A percentile compares a stretch with the other conserved stretches of the same genome.
These are phyloP conservation scores for Tridacna gigas DNA, from an alignment of 2,888 invertebrate species.

Conservation along the genomic window DNA sequence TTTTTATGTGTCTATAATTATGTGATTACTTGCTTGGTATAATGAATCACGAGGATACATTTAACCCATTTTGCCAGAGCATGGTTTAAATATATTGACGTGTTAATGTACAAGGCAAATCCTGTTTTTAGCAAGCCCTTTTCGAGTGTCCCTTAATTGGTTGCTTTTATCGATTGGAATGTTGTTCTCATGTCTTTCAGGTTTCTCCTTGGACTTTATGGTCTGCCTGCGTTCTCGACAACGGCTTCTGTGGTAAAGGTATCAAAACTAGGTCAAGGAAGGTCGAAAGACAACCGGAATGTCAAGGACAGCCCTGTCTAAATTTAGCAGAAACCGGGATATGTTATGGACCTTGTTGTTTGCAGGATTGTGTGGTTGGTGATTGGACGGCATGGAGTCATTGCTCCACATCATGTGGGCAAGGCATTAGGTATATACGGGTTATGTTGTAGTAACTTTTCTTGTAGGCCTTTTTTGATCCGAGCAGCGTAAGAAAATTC, in stretches of 20 bases:
- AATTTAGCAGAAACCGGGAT: conserved; percentile 50
- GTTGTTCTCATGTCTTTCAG: conserved; percentile 36
- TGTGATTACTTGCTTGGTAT: too few relatives aligned
- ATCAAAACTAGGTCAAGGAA: conserved; percentile 57
- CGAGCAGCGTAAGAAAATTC: too few relatives aligned
- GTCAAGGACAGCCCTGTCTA: conserved; percentile 65
- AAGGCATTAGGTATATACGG: conserved; percentile 68
- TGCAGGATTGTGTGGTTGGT: conserved; percentile 65
- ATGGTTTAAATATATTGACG: too few relatives aligned
- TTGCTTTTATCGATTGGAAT: too few relatives aligned
- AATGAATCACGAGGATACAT: too few relatives aligned
- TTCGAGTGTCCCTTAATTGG: too few relatives aligned
- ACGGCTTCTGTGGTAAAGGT: conserved; percentile 70
- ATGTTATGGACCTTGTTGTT: conserved; percentile 70
- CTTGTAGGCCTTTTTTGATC: too few relatives aligned
- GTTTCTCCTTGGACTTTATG: conserved; percentile 70
- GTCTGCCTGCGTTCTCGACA: conserved; percentile 65
- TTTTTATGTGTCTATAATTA: too few relatives aligned
- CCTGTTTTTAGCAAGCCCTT: too few relatives aligned
- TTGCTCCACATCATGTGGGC: conserved; percentile 71
- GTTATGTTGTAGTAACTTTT: too few relatives aligned
- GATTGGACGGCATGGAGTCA: conserved; percentile 66
- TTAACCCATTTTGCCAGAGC: too few relatives aligned
- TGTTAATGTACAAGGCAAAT: too few relatives aligned
- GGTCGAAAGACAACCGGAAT: conserved; percentile 51